These are phyloP conservation scores for Lagopus muta DNA, from an alignment of 2,113 vertebrate genomes.

Conservation along the genomic window DNA sequence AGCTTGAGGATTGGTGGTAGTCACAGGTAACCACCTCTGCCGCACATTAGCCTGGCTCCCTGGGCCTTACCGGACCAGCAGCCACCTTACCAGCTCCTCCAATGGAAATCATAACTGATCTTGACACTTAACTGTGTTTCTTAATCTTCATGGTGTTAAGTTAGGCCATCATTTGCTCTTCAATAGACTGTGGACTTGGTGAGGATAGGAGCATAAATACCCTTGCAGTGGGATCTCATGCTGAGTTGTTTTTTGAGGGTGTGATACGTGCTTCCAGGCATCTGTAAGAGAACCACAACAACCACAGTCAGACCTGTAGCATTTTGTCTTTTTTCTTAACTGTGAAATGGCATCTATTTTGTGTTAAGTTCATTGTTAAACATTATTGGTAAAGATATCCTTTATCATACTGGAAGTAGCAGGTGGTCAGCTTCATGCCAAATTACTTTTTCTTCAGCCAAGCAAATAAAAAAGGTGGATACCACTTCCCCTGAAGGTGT, in stretches of 20 bases:
- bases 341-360: neutral
- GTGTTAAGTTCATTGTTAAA: neutral
- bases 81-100: neutral
- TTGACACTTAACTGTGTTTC: neutral
- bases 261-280: neutral
- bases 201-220: neutral
- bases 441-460: neutral
- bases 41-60: accelerated
- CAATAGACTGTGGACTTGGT: neutral
- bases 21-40: neutral
- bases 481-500: neutral
- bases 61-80: neutral
- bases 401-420: neutral
- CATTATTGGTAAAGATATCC: neutral
- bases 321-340: neutral
- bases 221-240: neutral
- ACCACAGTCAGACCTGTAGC: neutral
- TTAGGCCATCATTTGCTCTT: neutral
- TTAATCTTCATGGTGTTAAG: neutral
- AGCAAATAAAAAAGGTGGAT: neutral
- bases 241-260: neutral
- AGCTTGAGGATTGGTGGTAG: neutral
- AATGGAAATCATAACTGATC: neutral
- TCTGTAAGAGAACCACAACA: neutral
- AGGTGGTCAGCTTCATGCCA: neutral